Base-by-base conservation (phyloP, 2,797 vertebrate species). In the Xyrichtys novacula region DNA sequence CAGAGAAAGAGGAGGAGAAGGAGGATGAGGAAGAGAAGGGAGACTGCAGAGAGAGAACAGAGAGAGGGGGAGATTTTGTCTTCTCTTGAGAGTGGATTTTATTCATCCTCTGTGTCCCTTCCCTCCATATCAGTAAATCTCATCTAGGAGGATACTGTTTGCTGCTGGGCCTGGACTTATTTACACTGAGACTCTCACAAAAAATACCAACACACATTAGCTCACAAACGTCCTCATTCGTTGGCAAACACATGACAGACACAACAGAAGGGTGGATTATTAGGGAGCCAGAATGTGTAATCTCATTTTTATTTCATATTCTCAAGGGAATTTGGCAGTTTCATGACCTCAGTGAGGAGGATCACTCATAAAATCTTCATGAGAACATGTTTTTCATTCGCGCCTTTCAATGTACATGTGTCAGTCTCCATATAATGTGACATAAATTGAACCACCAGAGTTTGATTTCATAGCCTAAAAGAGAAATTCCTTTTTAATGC, bases 81-180 rank as follows among this genome's bases (percentile, higher is more conserved):
- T 22, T 81, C 50, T 75, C 46, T 53, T 47, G 43, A 66, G 77
- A 81, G 76, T 19, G 61, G 80, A 83, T 74, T 26, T 61, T 47
- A 55, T 76, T 78, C 69, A 74, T 55, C 49, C 49, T 65, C 70
- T 2, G 7, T 70, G 55, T 72, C 61, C 66, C 56, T 66, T 69
- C 57, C 20, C 49, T 58, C 56, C 44, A 3, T 72, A 76, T 84
- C 81, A 64, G 66, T 67, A 53, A 67, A 71, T 80, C 70, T 85
- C 52, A 78, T 61, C 53, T 17, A 46, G 52, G 65, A 65, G 62
- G 72, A 67, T 73, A 40, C 66, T 44, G 73, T 59, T 79, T 75
- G 66, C 74, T 65, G 63, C 61, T 55, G 76, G 65, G 66, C 48
- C 40, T 20, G 34, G 61, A 43, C 52, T 43, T 72, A 67, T 76